Conservation (phyloP, 2,797 vertebrate genomes). For the Gallinago stenura region DNA sequence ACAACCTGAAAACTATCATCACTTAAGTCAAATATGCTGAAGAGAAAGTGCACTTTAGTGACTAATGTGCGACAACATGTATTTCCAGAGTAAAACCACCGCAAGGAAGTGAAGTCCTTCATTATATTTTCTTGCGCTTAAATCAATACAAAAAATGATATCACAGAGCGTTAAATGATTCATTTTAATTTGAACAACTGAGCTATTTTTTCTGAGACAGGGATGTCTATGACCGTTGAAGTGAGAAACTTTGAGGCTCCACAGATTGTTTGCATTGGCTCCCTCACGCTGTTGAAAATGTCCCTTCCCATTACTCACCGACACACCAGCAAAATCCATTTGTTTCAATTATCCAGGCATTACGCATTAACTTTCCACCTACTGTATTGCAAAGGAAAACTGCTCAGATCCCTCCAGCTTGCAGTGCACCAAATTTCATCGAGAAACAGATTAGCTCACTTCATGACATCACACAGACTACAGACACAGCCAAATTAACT, state of each 20-base stretch:
- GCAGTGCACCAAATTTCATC: not conserved
- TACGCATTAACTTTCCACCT: not conserved
- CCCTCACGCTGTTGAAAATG: rapidly evolving
- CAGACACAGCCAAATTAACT: not conserved
- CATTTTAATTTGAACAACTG: not conserved
- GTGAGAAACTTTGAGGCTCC: not conserved
- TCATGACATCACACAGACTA: rapidly evolving
- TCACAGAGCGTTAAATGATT: not conserved
- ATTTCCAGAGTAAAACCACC: not conserved
- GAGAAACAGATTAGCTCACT: not conserved
- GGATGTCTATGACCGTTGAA: not conserved
- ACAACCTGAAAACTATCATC: not conserved
- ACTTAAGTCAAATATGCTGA: not conserved
- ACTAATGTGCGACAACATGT: not conserved
- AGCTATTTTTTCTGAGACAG: not conserved
- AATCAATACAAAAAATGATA: not conserved
- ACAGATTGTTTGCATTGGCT: not conserved
- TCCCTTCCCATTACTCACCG: not conserved
- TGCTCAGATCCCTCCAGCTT: not conserved
- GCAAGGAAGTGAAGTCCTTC: not conserved
- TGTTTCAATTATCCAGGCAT: not conserved
- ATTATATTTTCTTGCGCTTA: not conserved
- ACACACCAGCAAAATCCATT: not conserved
- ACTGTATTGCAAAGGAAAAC: not conserved
- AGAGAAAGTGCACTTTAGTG: not conserved